phyloP scores from a whole-genome alignment of 2,888 invertebrate species.

The Seira ritae region DNA sequence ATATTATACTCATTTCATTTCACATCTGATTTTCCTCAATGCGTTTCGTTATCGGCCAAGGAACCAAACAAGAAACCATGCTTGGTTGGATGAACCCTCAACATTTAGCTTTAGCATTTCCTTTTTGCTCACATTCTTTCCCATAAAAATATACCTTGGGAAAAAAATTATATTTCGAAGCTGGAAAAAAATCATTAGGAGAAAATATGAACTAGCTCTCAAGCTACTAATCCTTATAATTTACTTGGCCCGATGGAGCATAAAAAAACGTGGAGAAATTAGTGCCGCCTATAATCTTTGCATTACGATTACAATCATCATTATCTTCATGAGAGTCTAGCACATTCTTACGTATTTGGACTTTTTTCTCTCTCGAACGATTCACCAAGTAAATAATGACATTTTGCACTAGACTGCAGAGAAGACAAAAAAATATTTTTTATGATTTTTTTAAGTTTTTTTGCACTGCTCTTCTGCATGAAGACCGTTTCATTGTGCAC shows the following conservation, averaged over 20 bases:
- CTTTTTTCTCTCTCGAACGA: not conserved
- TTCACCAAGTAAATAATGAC: not conserved
- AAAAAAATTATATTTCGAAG: not conserved
- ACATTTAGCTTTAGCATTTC: not conserved
- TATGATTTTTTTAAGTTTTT: not conserved
- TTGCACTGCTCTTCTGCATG: slow-evolving; percentile 10
- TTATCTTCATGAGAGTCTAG: not conserved
- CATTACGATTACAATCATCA: not conserved
- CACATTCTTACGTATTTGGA: not conserved
- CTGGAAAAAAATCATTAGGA: not conserved
- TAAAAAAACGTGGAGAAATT: slow-evolving; percentile 2
- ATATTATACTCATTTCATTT: too few species aligned
- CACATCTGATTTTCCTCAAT: not conserved
- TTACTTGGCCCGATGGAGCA: not conserved
- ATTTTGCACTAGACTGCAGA: not conserved
- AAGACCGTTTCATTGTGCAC: not conserved
- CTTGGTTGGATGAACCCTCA: slow-evolving; percentile 16
- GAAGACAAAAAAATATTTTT: not conserved
- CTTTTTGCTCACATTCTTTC: not conserved
- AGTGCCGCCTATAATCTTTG: not conserved
- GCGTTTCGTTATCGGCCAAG: slow-evolving; percentile 14
- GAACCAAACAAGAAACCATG: not conserved
- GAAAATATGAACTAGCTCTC: not conserved
- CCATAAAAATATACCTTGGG: not conserved
- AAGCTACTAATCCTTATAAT: not conserved